Evolutionary conservation across 2,797 vertebrate genomes (phyloP), one percentile per base, ranked within the genome.

Genomic region (Thripadectes ignobilis): DNA sequence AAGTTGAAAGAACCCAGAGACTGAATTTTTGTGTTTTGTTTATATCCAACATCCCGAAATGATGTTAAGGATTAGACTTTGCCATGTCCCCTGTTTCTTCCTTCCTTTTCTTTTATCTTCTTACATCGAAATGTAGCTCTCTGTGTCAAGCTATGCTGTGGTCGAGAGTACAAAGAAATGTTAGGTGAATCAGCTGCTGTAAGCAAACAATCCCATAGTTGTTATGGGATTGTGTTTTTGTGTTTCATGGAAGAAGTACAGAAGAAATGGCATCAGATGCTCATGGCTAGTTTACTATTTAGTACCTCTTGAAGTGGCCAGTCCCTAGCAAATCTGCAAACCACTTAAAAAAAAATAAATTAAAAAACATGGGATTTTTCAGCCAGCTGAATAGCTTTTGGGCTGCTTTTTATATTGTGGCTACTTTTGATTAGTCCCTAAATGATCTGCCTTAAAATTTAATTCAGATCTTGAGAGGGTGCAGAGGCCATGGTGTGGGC

Each of bases 361-460:
- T 20, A 39, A 21, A 48, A 62, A 43, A 16, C 5, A 9, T 10
- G 49, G 51, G 8, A 21, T 75, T 75, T 61, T 49, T 13, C 17
- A 77, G 13, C 3, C 8, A 45, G 1, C 8, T 68, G 43, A n/a
- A 20, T 41, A 62, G 54, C 30, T 68, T 41, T 76, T 62, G 63
- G 24, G 24, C 17, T 63, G 9, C 12, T 41, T 73, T 72, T 54
- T 34, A 69, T 49, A 34, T 54, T 52, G 23, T 73, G 27, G 26
- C 73, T 82, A 11, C 9, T 82, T 62, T 39, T 72, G 20, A n/a
- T 66, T 59, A 36, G 19, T 59, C 34, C 30, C 65, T 55, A 61
- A 62, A 12, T 45, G 55, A 58, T 85, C 48, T 88, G n/a, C 80
- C 89, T 91, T 96, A 81, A 89, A 67, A 59, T 80, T 76, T 89